Base-by-base conservation (phyloP, 2,888 invertebrate species). In the Coelopa pilipes region DNA sequence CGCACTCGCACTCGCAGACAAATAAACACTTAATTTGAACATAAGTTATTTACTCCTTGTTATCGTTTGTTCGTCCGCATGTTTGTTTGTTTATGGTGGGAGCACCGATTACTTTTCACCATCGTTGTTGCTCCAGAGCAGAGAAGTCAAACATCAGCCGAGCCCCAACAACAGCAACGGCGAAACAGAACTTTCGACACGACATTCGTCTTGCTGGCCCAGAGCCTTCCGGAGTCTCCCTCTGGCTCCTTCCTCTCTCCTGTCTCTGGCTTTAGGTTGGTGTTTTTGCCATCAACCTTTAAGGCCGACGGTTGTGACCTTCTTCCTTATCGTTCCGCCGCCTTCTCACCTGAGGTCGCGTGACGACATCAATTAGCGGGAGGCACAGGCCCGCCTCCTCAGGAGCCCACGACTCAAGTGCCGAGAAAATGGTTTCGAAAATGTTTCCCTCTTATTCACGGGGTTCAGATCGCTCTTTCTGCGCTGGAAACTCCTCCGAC, bases 11-110 rank as follows among this genome's bases (percentile, higher is more conserved):
- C n/a, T 19, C 17, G n/a, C 24, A 57, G 12, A 17, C 49, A 47
- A 59, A 59, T 59, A 62, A 49, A 21, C 19, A 70, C 60, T 49
- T 50, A 60, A 70, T 70, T 70, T 24, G 62, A 70, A 24, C 62
- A 62, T 70, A 70, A 62, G 70, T 70, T 62, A 70, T 34, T 34
- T 34, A 34, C 34, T 34, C 34, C 34, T 34, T 34, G 34, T 34
- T 34, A 34, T 34, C 34, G 34, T 34, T 34, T 34, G 34, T 34
- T 49, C 21, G 21, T 66, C 15, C 15, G 49, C 9, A 19, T 21
- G 49, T 13, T 49, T 21, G 17, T 66, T 1, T 49, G 10, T 49
- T 19, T 66, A 24, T 50, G 21, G 49, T 66, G 46, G 57, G 17
- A 21, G 57, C 24, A 21, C 12, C 13, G 34, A 34, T 19, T 12